Percentiles rank a stretch among this genome's conserved stretches.
Conservation (phyloP, 2,888 invertebrate genomes). For the Callosobruchus maculatus region DNA sequence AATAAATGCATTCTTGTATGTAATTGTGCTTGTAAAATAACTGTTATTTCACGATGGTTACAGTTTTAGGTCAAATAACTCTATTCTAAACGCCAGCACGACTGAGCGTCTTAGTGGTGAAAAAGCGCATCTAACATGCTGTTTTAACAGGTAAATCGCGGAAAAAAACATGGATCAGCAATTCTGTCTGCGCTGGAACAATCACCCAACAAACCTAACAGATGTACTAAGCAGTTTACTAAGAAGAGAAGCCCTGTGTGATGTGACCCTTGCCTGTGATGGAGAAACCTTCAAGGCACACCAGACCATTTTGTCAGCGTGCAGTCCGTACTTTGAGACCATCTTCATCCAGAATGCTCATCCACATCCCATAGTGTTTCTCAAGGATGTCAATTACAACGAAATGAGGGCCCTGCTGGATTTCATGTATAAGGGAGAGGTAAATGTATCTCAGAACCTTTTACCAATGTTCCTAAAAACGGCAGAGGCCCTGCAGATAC, state of each 20-base stretch:
- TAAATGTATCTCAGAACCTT: constrained; percentile 85
- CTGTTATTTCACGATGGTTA: constrained; percentile 49
- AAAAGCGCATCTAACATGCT: constrained; percentile 17
- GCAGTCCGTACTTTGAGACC: constrained; percentile 91
- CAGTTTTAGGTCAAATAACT: constrained; percentile 51
- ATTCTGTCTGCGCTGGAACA: constrained; percentile 93
- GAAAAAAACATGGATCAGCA: constrained; percentile 62
- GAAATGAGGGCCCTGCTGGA: constrained; percentile 87
- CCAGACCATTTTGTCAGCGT: constrained; percentile 89
- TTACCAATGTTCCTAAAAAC: constrained; percentile 88
- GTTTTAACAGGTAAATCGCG: constrained; percentile 26
- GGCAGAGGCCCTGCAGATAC: constrained; percentile 85
- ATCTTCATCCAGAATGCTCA: constrained; percentile 85
- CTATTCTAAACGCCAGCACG: constrained; percentile 39
- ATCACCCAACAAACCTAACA: constrained; percentile 87
- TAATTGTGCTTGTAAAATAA: constrained; percentile 42
- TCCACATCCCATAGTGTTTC: constrained; percentile 88
- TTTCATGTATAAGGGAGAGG: constrained; percentile 85
- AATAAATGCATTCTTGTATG: constrained; percentile 36
- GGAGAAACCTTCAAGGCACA: constrained; percentile 89
- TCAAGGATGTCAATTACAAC: constrained; percentile 86
- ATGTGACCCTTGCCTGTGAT: constrained; percentile 89
- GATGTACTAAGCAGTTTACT: constrained; percentile 84
- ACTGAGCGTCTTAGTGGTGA: constrained; percentile 12
- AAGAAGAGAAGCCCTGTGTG: constrained; percentile 85